phyloP scores from a whole-genome alignment of 2,113 vertebrate species.

The Arothron firmamentum region DNA sequence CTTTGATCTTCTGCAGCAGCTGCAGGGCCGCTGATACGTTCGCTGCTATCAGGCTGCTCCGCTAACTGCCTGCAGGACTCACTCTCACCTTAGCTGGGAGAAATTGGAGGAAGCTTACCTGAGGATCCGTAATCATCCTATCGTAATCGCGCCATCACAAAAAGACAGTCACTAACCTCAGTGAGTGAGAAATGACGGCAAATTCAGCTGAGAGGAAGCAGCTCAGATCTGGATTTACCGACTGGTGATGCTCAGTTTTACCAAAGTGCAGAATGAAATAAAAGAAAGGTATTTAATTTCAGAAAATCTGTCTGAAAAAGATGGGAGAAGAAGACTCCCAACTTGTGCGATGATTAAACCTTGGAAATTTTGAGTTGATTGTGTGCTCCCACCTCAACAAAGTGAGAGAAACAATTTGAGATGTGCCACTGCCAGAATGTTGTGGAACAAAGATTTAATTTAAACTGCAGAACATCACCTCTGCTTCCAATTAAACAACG shows the following conservation, averaged over 20 bases:
- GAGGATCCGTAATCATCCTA: slow-evolving; percentile 19
- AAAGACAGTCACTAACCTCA: too few species aligned
- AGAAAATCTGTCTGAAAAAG: neutral
- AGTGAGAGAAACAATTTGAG: slow-evolving; percentile 23
- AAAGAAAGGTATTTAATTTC: neutral
- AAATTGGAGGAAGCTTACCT: slow-evolving; percentile 53
- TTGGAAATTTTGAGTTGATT: slow-evolving; percentile 7
- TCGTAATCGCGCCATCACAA: too few species aligned
- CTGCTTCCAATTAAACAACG: slow-evolving; percentile 18
- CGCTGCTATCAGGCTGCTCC: neutral
- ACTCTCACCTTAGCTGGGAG: slow-evolving; percentile 30
- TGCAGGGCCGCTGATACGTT: slow-evolving; percentile 5
- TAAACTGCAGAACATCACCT: slow-evolving; percentile 12
- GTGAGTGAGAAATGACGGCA: too few species aligned
- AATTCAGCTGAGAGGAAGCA: slow-evolving; percentile 31
- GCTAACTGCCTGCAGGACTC: slow-evolving; percentile 19
- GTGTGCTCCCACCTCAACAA: slow-evolving; percentile 11
- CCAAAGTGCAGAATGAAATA: neutral
- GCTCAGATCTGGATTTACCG: slow-evolving; percentile 52
- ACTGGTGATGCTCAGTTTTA: slow-evolving; percentile 24
- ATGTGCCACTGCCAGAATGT: slow-evolving; percentile 16
- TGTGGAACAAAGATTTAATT: slow-evolving; percentile 9
- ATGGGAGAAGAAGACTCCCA: neutral
- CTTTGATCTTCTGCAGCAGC: slow-evolving; percentile 33
- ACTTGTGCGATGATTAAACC: neutral